Conservation (phyloP, 2,113 vertebrate species). For the Ellobius talpinus region DNA sequence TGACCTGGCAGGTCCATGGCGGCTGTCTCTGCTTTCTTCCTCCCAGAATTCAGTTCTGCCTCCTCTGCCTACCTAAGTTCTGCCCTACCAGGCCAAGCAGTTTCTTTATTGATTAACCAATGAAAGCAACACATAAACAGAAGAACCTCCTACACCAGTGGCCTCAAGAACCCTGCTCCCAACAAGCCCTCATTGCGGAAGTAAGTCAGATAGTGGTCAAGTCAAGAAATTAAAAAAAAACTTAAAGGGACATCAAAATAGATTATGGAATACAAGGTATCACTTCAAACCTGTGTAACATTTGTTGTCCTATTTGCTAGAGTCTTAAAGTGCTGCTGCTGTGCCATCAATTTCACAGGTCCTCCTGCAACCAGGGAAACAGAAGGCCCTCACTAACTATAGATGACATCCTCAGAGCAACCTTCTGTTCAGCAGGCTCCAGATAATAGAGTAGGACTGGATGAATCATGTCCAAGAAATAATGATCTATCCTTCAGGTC, state of each 20-base stretch:
- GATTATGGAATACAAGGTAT: neutral
- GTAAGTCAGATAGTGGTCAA: neutral
- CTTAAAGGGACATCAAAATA: neutral
- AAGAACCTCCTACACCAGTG: no score
- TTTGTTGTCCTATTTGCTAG: neutral
- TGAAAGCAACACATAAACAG: no score
- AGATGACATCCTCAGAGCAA: neutral
- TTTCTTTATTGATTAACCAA: no score
- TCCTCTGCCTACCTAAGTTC: no score
- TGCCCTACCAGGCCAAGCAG: no score
- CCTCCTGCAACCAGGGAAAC: neutral
- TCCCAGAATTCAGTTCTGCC: no score
- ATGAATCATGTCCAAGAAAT: neutral
- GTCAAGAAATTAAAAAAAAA: neutral
- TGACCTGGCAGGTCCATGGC: no score
- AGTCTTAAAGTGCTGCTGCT: neutral
- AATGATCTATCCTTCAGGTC: neutral
- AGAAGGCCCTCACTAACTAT: neutral
- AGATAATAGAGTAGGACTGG: neutral
- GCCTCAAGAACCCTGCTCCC: neutral
- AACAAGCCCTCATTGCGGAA: neutral
- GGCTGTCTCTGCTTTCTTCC: no score
- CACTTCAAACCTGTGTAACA: neutral
- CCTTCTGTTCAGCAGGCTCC: neutral
- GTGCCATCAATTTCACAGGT: neutral